phyloP scores from a whole-genome alignment of 2,113 vertebrate genomes.

The Catharus bicknelli region DNA sequence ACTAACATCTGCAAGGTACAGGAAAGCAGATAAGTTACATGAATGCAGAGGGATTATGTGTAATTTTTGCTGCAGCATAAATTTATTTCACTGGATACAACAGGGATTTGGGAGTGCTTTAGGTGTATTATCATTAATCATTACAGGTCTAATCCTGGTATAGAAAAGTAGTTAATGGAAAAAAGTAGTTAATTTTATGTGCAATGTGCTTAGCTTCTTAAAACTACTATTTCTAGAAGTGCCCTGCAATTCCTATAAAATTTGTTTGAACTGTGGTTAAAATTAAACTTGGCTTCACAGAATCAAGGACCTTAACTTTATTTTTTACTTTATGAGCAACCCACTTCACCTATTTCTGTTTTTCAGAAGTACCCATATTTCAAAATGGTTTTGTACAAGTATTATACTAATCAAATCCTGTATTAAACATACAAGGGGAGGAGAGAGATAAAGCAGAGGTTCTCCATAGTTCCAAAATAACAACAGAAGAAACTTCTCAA shows the following conservation, averaged over 20 bases:
- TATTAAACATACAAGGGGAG: background rate
- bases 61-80: background rate
- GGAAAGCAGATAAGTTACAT: background rate
- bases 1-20: background rate
- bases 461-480: background rate
- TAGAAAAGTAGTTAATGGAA: background rate
- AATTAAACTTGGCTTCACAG: background rate
- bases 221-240: background rate
- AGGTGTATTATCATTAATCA: background rate
- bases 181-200: background rate
- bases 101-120: background rate
- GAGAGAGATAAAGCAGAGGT: background rate
- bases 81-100: background rate
- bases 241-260: background rate
- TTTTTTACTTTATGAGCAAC: background rate
- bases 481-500: background rate
- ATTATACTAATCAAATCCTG: background rate
- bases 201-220: background rate
- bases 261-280: background rate
- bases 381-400: background rate
- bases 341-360: background rate
- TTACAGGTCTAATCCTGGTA: background rate
- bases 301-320: background rate
- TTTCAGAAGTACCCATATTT: background rate
- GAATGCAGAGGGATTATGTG: background rate